A percentile compares a stretch with the other conserved stretches of the same genome.
phyloP scores from a whole-genome alignment of 2,888 invertebrate genomes.

The Psylliodes chrysocephalus region DNA sequence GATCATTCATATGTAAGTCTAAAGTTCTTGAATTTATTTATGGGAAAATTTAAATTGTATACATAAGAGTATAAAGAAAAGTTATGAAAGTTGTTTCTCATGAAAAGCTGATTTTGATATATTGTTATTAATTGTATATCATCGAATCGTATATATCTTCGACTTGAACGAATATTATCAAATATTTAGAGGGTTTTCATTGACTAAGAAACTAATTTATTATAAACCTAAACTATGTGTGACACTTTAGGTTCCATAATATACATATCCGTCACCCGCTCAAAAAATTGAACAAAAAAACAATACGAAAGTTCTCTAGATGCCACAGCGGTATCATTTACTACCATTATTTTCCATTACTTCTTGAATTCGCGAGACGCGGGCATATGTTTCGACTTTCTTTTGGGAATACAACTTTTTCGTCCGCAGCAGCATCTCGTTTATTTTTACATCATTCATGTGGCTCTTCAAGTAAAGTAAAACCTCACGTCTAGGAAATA shows the following conservation, averaged over 20 bases:
- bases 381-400: constrained; percentile 32
- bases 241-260: neutral
- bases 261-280: neutral
- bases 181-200: too few species aligned
- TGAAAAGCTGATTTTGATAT: too few species aligned
- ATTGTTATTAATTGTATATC: too few species aligned
- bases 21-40: too few species aligned
- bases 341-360: constrained; percentile 41
- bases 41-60: too few species aligned
- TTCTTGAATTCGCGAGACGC: constrained; percentile 32
- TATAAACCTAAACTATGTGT: too few species aligned
- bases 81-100: too few species aligned
- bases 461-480: constrained; percentile 24
- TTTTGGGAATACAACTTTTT: constrained; percentile 40
- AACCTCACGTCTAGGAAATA: constrained; percentile 27
- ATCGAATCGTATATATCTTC: too few species aligned
- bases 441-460: constrained; percentile 31
- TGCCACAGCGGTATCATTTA: constrained; percentile 30
- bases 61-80: too few species aligned
- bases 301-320: constrained; percentile 14
- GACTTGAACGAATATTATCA: too few species aligned
- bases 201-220: too few species aligned
- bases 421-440: constrained; percentile 6
- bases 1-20: too few species aligned
- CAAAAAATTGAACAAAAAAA: constrained; percentile 18